Conservation (phyloP, 1,140 invertebrate genomes). For the Holotrichia oblita region DNA sequence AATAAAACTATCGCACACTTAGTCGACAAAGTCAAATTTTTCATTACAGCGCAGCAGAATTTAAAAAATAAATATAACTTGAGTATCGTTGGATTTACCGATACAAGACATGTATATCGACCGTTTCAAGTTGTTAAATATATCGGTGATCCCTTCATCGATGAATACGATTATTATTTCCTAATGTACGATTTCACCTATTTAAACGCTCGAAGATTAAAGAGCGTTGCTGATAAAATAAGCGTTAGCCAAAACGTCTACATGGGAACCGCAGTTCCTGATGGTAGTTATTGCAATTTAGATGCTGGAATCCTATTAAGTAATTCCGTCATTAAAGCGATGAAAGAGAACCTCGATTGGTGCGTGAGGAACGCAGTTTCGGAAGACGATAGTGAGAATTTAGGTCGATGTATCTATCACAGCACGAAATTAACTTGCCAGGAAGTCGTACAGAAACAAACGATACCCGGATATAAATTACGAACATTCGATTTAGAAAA, state of each 20-base stretch:
- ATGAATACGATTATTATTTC: constrained; percentile 92
- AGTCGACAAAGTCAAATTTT: constrained; percentile 81
- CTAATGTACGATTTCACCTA: constrained; percentile 84
- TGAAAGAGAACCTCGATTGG: constrained; percentile 81
- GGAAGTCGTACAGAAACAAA: constrained; percentile 63
- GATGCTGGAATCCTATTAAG: constrained; percentile 80
- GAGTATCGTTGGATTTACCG: constrained; percentile 83
- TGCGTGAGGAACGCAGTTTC: constrained; percentile 86
- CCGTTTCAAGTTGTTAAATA: constrained; percentile 90
- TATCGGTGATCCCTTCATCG: constrained; percentile 85
- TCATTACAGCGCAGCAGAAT: constrained; percentile 73
- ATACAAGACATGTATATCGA: constrained; percentile 75
- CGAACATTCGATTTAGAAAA: constrained; percentile 62
- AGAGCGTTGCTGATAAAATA: constrained; percentile 75
- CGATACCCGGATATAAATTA: constrained; percentile 65
- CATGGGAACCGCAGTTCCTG: constrained; percentile 68
- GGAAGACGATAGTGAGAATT: constrained; percentile 80
- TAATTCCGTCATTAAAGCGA: constrained; percentile 77
- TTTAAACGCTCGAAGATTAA: constrained; percentile 77
- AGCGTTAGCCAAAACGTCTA: constrained; percentile 86
- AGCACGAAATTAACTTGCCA: constrained; percentile 71
- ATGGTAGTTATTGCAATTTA: constrained; percentile 70
- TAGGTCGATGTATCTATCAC: constrained; percentile 83
- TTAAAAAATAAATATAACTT: constrained; percentile 72
- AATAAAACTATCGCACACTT: constrained; percentile 84